phyloP scores from a whole-genome alignment of 2,797 vertebrate species.

The Prunella strophiata region DNA sequence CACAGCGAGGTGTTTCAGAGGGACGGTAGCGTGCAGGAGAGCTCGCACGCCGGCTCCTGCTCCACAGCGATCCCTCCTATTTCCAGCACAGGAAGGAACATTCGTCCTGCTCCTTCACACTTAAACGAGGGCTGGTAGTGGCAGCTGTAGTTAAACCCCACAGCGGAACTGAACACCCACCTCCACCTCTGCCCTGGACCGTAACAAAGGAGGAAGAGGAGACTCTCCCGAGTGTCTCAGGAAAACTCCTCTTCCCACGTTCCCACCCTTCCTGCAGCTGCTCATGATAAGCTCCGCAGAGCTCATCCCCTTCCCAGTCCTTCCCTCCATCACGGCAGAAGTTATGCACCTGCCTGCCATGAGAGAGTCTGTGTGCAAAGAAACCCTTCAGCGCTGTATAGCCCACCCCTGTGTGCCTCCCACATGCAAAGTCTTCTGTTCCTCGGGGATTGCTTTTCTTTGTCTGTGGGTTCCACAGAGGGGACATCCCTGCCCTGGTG shows the following conservation, averaged over 20 bases:
- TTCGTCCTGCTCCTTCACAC: not conserved
- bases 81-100: not conserved
- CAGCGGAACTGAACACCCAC: fast-evolving
- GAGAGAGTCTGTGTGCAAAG: not conserved
- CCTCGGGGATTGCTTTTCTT: not conserved
- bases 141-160: not conserved
- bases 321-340: not conserved
- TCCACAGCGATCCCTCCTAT: not conserved
- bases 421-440: fast-evolving
- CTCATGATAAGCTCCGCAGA: not conserved
- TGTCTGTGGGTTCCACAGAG: not conserved
- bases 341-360: fast-evolving
- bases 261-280: not conserved
- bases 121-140: fast-evolving
- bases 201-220: not conserved
- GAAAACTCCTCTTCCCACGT: not conserved
- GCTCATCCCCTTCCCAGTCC: not conserved
- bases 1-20: not conserved
- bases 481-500: not conserved
- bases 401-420: not conserved
- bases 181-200: not conserved
- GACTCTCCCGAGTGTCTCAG: not conserved
- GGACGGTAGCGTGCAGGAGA: too few species aligned
- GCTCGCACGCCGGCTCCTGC: not conserved
- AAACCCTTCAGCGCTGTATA: not conserved